These are phyloP conservation scores for Pristionchus arcanus DNA, from an alignment of 2,888 invertebrate genomes.

Conservation along the genomic window DNA sequence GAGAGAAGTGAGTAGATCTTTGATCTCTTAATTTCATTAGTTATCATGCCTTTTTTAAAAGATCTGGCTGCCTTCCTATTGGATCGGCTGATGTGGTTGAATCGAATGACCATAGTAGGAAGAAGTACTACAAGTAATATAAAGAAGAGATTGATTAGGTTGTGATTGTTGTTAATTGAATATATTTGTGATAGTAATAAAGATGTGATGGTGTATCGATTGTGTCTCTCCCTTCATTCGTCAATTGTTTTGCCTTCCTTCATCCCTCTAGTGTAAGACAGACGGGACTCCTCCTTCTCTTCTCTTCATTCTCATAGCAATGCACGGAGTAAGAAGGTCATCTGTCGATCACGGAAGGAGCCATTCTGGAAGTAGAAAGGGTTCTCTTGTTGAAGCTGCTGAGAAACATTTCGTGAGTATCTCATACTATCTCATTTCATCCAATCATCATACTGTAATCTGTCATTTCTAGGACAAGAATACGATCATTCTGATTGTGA, in stretches of 20 bases:
- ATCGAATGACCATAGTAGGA: slow-evolving; percentile 10
- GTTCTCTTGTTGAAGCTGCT: slow-evolving; percentile 74
- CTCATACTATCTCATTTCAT: not conserved
- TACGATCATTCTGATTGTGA: slow-evolving; percentile 72
- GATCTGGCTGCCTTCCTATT: slow-evolving; percentile 17
- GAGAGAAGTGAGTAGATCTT: slow-evolving; percentile 61
- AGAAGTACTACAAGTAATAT: slow-evolving; percentile 28
- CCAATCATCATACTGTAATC: slow-evolving; percentile 25
- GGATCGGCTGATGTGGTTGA: slow-evolving; percentile 41
- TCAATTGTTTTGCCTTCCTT: slow-evolving; percentile 36
- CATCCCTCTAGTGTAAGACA: slow-evolving; percentile 43
- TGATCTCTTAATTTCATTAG: not conserved
- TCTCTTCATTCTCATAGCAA: slow-evolving; percentile 41
- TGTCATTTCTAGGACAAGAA: slow-evolving; percentile 60
- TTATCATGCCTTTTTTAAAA: not conserved
- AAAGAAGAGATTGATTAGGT: not conserved
- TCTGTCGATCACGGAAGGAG: slow-evolving; percentile 39
- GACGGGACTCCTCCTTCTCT: slow-evolving; percentile 39
- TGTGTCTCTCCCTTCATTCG: slow-evolving; percentile 26
- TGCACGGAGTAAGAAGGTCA: slow-evolving; percentile 55
- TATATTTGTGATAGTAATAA: slow-evolving; percentile 12
- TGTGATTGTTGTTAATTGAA: slow-evolving; percentile 6
- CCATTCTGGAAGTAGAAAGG: slow-evolving; percentile 59
- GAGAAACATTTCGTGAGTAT: slow-evolving; percentile 72
- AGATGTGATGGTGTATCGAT: slow-evolving; percentile 6